A percentile compares a stretch with the other conserved stretches of the same genome.
Conservation (phyloP, 1,140 invertebrate species). For the Pollicipes pollicipes region DNA sequence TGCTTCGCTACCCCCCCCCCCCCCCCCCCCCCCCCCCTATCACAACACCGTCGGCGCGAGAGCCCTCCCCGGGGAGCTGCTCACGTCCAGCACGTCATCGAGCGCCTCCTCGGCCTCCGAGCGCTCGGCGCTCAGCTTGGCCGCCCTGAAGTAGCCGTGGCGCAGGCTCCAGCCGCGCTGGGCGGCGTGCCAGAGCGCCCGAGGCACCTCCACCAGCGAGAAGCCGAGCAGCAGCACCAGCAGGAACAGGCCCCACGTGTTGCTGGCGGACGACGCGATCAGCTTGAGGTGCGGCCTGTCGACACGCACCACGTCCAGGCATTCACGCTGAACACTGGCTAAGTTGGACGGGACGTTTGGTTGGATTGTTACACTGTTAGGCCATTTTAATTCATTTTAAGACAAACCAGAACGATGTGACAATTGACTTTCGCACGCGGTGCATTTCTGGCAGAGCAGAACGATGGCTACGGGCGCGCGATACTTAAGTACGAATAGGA, state of each 20-base stretch:
- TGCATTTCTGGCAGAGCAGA: no score
- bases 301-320: conserved; percentile 12
- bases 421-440: no score
- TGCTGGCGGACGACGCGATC: conserved; percentile 94
- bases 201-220: conserved; percentile 87
- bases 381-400: no score
- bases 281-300: conserved; percentile 59
- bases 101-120: conserved; percentile 90
- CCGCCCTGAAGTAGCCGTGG: conserved; percentile 86
- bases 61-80: no score
- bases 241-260: conserved; percentile 96
- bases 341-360: no score
- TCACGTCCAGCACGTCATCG: conserved; percentile 82
- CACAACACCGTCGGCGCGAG: no score
- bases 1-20: no score
- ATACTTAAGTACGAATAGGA: no score
- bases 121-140: conserved; percentile 92
- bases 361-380: conserved; percentile 8
- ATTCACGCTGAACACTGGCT: neutral
- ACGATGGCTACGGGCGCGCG: no score
- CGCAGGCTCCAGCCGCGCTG: conserved; percentile 51
- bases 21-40: no score
- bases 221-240: conserved; percentile 88
- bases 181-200: conserved; percentile 26
- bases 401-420: no score